Percentiles rank a stretch among this genome's conserved stretches.
phyloP scores from a whole-genome alignment of 2,797 vertebrate genomes.

The Tarsius wallacei region DNA sequence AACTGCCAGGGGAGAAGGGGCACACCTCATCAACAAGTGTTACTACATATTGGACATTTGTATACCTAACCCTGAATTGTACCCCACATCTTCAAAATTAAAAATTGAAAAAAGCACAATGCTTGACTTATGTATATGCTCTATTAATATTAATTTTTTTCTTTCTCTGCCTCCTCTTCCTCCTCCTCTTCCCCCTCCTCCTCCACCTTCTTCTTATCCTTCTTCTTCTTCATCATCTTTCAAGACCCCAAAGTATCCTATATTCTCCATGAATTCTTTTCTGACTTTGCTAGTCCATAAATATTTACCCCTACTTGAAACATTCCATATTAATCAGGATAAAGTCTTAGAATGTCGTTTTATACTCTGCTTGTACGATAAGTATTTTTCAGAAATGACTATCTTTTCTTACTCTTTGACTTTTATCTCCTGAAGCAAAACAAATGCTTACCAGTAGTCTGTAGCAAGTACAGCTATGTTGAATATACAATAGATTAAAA shows the following conservation, averaged over 20 bases:
- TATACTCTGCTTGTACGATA: neutral
- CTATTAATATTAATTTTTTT: neutral
- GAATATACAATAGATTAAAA: neutral
- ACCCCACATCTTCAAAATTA: no score
- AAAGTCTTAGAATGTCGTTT: neutral
- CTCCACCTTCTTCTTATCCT: neutral
- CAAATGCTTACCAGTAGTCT: neutral
- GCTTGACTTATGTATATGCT: neutral
- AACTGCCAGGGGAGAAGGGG: no score
- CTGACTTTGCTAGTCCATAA: neutral
- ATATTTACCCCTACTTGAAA: slow-evolving; percentile 20
- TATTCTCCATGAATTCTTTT: neutral
- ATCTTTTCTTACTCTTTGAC: neutral
- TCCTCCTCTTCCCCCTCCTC: no score
- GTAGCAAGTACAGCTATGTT: neutral
- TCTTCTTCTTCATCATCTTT: neutral
- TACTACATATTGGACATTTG: no score
- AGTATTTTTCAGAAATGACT: neutral
- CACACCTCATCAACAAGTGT: no score
- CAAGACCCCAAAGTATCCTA: neutral
- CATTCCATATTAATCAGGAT: neutral
- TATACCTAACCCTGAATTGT: no score
- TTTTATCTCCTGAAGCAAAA: slow-evolving; percentile 44
- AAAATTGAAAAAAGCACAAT: neutral
- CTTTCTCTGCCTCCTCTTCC: no score